Percentiles rank a stretch among this genome's conserved stretches.
Evolutionary conservation across 2,113 vertebrate genomes (phyloP).

Genomic region (Lepidothrix coronata): DNA sequence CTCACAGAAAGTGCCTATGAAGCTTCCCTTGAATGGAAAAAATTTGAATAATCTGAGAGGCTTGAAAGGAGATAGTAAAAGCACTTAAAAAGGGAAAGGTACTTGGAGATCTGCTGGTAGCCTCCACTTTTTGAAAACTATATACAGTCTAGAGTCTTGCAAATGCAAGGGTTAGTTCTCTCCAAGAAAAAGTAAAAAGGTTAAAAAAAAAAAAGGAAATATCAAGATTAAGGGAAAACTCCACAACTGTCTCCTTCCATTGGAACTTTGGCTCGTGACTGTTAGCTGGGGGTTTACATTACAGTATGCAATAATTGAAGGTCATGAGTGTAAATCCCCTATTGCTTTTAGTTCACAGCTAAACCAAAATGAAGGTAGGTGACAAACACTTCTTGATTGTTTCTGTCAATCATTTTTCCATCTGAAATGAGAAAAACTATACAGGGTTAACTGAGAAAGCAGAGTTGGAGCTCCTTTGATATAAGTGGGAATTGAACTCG

Average conservation of each 20-base stretch:
- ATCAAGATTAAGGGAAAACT: background rate
- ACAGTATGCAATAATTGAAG: constrained; percentile 35
- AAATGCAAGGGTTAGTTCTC: background rate
- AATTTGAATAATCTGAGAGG: background rate
- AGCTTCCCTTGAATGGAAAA: background rate
- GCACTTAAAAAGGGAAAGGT: background rate
- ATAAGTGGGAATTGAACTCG: constrained; percentile 17
- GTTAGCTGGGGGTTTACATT: background rate
- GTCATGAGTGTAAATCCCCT: constrained; percentile 45
- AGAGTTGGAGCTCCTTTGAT: background rate
- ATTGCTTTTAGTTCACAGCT: constrained; percentile 33
- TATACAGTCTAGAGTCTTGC: background rate
- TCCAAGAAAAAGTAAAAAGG: background rate
- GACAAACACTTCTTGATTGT: constrained; percentile 52
- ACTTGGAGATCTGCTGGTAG: background rate
- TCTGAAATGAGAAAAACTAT: constrained; percentile 51
- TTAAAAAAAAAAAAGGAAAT: background rate
- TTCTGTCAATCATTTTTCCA: constrained; percentile 64
- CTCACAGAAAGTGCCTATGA: background rate
- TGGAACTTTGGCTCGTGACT: background rate
- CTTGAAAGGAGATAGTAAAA: background rate
- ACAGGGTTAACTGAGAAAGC: constrained; percentile 53
- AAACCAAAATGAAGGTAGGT: constrained; percentile 22
- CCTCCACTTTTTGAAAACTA: background rate
- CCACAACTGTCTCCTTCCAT: background rate